Evolutionary conservation across 35 echinoderm and acorn worm species (phyloP), one percentile per base, ranked within the genome.

Genomic region (Stichopus chloronotus): DNA sequence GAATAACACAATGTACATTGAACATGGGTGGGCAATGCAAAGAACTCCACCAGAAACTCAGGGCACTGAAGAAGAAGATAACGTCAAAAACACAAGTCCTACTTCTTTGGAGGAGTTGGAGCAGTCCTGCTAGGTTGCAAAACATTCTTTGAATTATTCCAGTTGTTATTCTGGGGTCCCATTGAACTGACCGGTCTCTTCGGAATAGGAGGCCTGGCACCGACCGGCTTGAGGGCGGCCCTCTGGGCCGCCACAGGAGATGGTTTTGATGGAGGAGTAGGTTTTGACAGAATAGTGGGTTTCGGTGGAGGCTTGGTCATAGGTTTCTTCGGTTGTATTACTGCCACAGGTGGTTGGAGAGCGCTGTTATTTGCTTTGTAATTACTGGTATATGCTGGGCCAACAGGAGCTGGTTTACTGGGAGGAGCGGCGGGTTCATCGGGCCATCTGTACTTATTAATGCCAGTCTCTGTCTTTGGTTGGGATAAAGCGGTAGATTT

Each of bases 321-420:
- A 59, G 82, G 82, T 58, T 85, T 85, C 82, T n/a, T 17, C 5
- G 82, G 82, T 58, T 85, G 82, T 19, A 85, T 19, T 55, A 85
- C 55, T 5, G 55, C 54, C 13, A 85, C 82, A 17, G 82, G 20
- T 21, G 82, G 82, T 85, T 57, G 53, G 16, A 23, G 13, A 85
- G 20, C 9, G 55, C 10, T 85, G 55, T 22, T 16, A 85, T 85
- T 19, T 58, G 82, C 6, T 23, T 23, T 58, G 17, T 85, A 14
- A 56, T 85, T 22, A 58, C 22, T 58, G 9, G 17, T 20, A 25
- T 43, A 21, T 19, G 55, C 19, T 2, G 82, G 82, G 58, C 55
- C 54, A 58, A 6, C 58, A n/a, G 82, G 55, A n/a, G 52, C 56
- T 16, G 56, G 69, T 74, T 21, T 74, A 20, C 14, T 85, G 3